Evolutionary conservation across 2,888 invertebrate genomes (phyloP).

Genomic region (Himalopsyche anomala): DNA sequence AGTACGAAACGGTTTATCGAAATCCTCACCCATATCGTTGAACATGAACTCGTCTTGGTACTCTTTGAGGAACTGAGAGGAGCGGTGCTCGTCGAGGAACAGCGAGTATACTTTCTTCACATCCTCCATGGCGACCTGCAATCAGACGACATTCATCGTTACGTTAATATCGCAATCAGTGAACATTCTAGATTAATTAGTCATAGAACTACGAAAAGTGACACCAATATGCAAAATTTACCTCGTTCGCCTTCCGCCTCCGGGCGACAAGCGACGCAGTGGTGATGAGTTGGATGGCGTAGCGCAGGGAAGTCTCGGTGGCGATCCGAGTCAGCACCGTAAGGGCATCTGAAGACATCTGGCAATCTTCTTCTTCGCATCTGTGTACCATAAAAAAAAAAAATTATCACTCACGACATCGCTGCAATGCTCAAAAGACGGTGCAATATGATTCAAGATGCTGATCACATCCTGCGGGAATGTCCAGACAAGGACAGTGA

Average conservation of each 20-base stretch:
- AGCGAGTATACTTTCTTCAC: conserved; percentile 96
- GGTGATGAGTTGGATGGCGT: conserved; percentile 98
- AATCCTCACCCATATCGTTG: conserved; percentile 74
- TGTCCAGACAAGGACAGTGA: too few species aligned
- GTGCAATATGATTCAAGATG: too few species aligned
- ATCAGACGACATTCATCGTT: not conserved
- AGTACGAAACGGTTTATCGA: not conserved
- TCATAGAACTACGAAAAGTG: too few species aligned
- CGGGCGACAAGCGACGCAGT: conserved; percentile 96
- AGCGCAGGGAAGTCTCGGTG: conserved; percentile 94
- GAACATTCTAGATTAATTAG: too few species aligned
- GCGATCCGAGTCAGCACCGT: conserved; percentile 95
- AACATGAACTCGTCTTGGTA: conserved; percentile 98
- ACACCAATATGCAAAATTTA: conserved; percentile 68
- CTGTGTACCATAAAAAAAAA: conserved; percentile 75
- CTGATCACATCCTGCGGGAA: too few species aligned
- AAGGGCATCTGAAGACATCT: conserved; percentile 93
- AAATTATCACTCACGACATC: not conserved
- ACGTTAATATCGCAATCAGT: too few species aligned
- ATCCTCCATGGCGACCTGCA: conserved; percentile 88
- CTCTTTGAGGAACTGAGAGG: conserved; percentile 94
- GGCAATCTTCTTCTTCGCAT: conserved; percentile 98
- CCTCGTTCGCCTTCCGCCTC: conserved; percentile 91
- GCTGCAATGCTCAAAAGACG: too few species aligned
- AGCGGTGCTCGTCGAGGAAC: conserved; percentile 95